A percentile compares a stretch with the other conserved stretches of the same genome.
These are phyloP conservation scores for Penelope pileata DNA, from an alignment of 2,113 vertebrate species.

Conservation along the genomic window DNA sequence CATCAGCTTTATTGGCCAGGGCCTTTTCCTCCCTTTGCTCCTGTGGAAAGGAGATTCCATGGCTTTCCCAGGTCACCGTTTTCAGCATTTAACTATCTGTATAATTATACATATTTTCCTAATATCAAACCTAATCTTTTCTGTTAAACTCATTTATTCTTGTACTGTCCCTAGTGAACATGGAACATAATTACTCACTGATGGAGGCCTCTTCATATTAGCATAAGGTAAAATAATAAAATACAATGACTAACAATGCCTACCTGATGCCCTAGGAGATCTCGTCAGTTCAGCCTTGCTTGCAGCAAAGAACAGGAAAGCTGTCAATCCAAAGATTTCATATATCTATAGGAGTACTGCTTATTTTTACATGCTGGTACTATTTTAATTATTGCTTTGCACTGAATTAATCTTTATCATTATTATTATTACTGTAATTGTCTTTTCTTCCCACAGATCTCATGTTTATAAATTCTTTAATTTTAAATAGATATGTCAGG, in stretches of 20 bases:
- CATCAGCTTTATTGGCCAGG: not conserved
- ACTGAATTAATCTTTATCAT: not conserved
- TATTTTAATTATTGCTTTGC: not conserved
- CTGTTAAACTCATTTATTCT: not conserved
- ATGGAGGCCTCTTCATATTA: not conserved
- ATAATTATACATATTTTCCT: not conserved
- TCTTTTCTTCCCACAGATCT: not conserved
- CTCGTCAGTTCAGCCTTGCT: not conserved
- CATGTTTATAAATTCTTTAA: not conserved
- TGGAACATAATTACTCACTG: not conserved
- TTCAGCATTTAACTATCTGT: not conserved
- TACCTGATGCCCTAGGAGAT: not conserved
- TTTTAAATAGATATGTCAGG: not conserved
- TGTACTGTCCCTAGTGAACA: not conserved
- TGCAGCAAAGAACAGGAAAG: not conserved
- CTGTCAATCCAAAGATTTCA: not conserved
- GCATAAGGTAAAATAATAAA: not conserved
- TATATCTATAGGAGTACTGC: not conserved
- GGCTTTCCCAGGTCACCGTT: not conserved
- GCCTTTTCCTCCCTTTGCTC: not conserved
- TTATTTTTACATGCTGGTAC: not conserved
- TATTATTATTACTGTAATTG: not conserved
- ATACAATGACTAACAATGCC: not conserved
- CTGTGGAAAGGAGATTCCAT: not conserved
- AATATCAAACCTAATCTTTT: not conserved